phyloP scores from a whole-genome alignment of 2,113 vertebrate genomes.

The Furnarius figulus region DNA sequence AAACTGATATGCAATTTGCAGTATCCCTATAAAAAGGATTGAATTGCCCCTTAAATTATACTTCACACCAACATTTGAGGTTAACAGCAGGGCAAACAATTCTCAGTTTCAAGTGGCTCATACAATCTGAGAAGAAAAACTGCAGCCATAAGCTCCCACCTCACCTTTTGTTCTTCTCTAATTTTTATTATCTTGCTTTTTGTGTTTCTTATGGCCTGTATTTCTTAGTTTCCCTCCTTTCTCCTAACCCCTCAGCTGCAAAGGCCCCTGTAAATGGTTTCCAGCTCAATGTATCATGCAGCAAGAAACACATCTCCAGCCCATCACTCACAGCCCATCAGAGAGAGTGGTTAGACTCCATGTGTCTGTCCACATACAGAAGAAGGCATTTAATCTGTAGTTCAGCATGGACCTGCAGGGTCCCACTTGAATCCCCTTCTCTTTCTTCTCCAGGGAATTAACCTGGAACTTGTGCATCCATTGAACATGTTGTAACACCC shows the following conservation, averaged over 20 bases:
- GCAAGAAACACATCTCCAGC: not conserved
- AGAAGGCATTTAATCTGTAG: not conserved
- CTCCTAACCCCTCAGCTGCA: not conserved
- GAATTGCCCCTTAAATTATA: not conserved
- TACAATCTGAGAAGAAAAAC: not conserved
- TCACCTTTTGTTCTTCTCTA: not conserved
- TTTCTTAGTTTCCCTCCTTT: not conserved
- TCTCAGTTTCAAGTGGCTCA: not conserved
- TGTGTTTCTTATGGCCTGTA: not conserved
- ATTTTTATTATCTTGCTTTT: not conserved
- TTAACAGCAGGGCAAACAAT: not conserved
- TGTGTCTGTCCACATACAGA: rapidly evolving
- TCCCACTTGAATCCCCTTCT: not conserved
- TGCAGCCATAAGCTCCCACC: not conserved
- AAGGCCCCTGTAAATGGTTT: not conserved
- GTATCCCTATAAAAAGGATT: not conserved
- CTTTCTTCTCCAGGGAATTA: not conserved
- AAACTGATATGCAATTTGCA: not conserved
- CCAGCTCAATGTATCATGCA: not conserved
- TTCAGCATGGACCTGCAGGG: not conserved
- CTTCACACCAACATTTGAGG: not conserved
- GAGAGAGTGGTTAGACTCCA: too few species aligned
- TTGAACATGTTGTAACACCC: rapidly evolving
- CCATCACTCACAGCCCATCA: not conserved
- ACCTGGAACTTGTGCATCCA: not conserved